These are phyloP conservation scores for Nycticebus coucang DNA, from an alignment of 2,113 vertebrate genomes.

Conservation along the genomic window DNA sequence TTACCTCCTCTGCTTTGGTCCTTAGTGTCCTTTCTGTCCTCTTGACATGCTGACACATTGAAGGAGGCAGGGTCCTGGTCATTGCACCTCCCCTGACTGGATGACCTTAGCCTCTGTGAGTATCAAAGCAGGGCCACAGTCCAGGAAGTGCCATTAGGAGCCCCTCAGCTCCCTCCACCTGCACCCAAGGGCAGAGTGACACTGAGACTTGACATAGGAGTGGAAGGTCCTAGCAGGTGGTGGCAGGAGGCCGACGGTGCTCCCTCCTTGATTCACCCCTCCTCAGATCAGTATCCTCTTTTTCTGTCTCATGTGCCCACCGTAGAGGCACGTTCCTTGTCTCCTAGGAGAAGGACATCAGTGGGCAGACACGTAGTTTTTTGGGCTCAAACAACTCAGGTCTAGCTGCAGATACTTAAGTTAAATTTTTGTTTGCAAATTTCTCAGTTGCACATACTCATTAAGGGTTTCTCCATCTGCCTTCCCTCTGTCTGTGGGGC, in stretches of 20 bases:
- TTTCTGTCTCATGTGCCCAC: too few species aligned
- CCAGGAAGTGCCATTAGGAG: background rate
- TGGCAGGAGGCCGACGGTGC: background rate
- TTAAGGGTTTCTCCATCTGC: background rate
- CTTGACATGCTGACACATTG: background rate
- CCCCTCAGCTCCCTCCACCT: background rate
- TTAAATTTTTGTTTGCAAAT: background rate
- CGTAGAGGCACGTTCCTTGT: rapidly evolving
- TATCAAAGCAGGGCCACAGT: too few species aligned
- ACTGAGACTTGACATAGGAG: background rate
- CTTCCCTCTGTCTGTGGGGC: background rate
- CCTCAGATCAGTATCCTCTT: too few species aligned
- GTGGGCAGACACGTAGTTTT: background rate
- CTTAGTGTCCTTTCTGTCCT: background rate
- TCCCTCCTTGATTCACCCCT: background rate
- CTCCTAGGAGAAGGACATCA: background rate
- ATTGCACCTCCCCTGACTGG: too few species aligned
- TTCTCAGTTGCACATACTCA: background rate
- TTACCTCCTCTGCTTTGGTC: background rate
- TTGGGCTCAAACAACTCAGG: background rate
- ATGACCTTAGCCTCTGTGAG: background rate
- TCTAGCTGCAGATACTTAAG: background rate
- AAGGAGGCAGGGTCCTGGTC: background rate
- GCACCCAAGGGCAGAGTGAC: background rate
- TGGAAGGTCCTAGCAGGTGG: too few species aligned